A percentile compares a stretch with the other conserved stretches of the same genome.
phyloP scores from a whole-genome alignment of 2,888 invertebrate genomes.

The Patella ulyssiponensis region DNA sequence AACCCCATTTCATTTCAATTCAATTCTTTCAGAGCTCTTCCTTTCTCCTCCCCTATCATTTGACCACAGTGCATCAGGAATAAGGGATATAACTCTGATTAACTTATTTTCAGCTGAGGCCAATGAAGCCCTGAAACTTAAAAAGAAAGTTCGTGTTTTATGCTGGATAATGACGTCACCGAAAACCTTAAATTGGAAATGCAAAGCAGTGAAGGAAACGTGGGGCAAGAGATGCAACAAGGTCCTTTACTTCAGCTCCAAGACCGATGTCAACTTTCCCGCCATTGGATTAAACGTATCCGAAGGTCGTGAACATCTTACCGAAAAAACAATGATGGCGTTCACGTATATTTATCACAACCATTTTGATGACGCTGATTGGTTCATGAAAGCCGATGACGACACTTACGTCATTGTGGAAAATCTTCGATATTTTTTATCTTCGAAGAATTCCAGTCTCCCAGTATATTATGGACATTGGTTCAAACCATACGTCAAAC shows the following conservation, averaged over 20 bases:
- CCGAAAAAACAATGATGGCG: slow-evolving; percentile 96
- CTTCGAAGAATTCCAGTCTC: slow-evolving; percentile 77
- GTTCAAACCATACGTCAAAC: slow-evolving; percentile 57
- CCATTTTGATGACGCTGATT: slow-evolving; percentile 87
- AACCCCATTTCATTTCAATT: no score
- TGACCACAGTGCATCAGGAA: no score
- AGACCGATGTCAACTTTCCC: slow-evolving; percentile 81
- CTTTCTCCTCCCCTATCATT: no score
- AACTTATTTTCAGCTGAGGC: no score
- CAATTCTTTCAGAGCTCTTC: no score
- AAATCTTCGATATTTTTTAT: slow-evolving; percentile 80
- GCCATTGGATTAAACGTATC: slow-evolving; percentile 80
- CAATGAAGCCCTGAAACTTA: no score
- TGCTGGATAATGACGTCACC: slow-evolving; percentile 98
- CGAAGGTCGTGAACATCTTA: slow-evolving; percentile 91
- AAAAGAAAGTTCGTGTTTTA: slow-evolving; percentile 83
- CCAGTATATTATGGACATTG: slow-evolving; percentile 84
- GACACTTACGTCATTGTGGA: slow-evolving; percentile 97
- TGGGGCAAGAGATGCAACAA: slow-evolving; percentile 58
- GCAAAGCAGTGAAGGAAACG: slow-evolving; percentile 80
- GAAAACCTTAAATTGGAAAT: slow-evolving; percentile 87
- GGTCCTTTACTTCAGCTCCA: slow-evolving; percentile 71
- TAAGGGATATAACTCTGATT: no score
- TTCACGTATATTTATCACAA: slow-evolving; percentile 89
- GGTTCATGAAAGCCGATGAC: slow-evolving; percentile 98